Conservation (phyloP, 1,140 invertebrate species). For the Sarcophaga peregrina region DNA sequence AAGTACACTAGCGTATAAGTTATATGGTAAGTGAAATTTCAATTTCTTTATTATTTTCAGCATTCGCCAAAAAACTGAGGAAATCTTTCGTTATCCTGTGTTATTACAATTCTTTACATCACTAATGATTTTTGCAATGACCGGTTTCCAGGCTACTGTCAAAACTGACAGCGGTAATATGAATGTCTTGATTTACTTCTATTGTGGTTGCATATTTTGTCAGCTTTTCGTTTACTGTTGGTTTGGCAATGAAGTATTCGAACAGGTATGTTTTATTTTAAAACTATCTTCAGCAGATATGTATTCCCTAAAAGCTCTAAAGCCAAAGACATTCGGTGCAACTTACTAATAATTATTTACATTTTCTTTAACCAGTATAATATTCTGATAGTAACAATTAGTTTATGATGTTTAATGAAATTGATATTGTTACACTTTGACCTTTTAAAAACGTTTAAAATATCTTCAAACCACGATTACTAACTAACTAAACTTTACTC, state of each 20-base stretch:
- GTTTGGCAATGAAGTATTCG: conserved; percentile 58
- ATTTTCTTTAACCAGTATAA: no score
- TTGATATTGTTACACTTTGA: no score
- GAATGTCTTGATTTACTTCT: conserved; percentile 52
- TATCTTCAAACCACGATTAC: no score
- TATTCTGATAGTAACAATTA: no score
- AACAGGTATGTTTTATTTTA: conserved; percentile 49
- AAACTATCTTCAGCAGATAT: no score
- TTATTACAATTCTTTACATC: conserved; percentile 57
- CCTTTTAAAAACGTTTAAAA: no score
- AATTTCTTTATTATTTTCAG: conserved; percentile 43
- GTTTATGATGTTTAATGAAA: no score
- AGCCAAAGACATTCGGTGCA: no score
- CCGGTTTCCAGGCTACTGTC: conserved; percentile 54
- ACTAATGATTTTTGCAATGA: conserved; percentile 55
- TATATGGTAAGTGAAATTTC: neutral
- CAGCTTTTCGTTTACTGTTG: conserved; percentile 59
- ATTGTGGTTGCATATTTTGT: conserved; percentile 55
- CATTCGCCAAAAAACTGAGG: conserved; percentile 52
- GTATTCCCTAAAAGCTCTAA: no score
- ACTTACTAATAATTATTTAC: no score
- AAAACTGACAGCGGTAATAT: conserved; percentile 50
- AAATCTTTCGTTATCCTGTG: conserved; percentile 52
- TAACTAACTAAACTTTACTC: no score
- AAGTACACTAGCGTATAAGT: neutral